phyloP scores from a whole-genome alignment of 2,888 invertebrate species.

The Drosophila kanekoi region DNA sequence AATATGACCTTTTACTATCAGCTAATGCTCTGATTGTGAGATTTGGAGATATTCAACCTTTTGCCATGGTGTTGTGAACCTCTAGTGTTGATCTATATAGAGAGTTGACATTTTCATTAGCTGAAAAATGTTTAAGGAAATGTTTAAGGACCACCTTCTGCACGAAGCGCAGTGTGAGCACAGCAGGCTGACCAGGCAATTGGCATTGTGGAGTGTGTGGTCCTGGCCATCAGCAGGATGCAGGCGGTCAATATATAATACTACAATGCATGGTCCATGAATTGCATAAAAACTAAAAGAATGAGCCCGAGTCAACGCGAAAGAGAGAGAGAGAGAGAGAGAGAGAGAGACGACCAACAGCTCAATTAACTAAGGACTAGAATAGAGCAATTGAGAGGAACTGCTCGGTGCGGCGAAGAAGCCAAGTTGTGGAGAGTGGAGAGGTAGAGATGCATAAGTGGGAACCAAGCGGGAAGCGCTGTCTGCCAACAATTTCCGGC shows the following conservation, averaged over 20 bases:
- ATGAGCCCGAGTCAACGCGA: conserved; percentile 47
- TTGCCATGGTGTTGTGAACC: too few relatives aligned
- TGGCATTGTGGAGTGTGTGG: conserved; percentile 66
- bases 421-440: not conserved
- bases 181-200: conserved; percentile 45
- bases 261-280: conserved; percentile 69
- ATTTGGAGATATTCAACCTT: too few relatives aligned
- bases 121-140: conserved; percentile 1
- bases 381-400: not conserved
- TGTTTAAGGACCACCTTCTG: conserved; percentile 45
- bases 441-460: conserved; percentile 59
- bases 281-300: conserved; percentile 72
- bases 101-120: not conserved
- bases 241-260: conserved; percentile 24
- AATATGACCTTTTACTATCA: too few relatives aligned
- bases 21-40: too few relatives aligned
- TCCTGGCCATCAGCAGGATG: conserved; percentile 71
- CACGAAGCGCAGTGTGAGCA: conserved; percentile 16
- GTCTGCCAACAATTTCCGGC: conserved; percentile 70
- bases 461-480: conserved; percentile 50
- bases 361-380: conserved; percentile 67
- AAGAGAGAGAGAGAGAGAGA: not conserved
- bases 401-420: too few relatives aligned
- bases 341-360: conserved; percentile 34
- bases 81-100: not conserved